phyloP scores from a whole-genome alignment of 2,113 vertebrate genomes.

The Orientallactaga bullata region DNA sequence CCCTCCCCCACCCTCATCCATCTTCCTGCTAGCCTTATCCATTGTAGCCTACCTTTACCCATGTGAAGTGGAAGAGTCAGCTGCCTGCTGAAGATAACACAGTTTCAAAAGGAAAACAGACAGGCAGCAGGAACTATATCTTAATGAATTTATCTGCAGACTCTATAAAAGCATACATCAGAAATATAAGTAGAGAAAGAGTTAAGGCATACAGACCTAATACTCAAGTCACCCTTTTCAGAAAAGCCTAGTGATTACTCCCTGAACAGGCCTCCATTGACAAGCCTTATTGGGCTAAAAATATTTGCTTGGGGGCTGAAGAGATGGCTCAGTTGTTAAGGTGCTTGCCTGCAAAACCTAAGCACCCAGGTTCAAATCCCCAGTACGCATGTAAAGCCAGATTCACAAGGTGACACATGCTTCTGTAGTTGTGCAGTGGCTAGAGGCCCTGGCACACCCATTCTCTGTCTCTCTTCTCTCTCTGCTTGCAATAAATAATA shows the following conservation, averaged over 20 bases:
- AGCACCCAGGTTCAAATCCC: too few species aligned
- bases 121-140: not conserved
- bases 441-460: too few species aligned
- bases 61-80: not conserved
- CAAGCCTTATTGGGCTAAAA: not conserved
- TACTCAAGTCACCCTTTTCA: not conserved
- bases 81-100: constrained; percentile 16
- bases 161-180: constrained; percentile 29
- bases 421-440: too few species aligned
- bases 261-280: not conserved
- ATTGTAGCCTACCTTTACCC: not conserved
- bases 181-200: not conserved
- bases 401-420: too few species aligned
- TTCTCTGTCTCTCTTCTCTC: too few species aligned
- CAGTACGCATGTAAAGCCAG: too few species aligned
- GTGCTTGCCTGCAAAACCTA: too few species aligned
- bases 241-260: not conserved
- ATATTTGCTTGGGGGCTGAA: too few species aligned
- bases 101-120: constrained; percentile 51
- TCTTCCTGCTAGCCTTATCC: constrained; percentile 46
- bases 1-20: constrained; percentile 5
- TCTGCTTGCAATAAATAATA: too few species aligned
- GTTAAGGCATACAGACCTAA: not conserved
- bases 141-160: constrained; percentile 5
- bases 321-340: too few species aligned